These are phyloP conservation scores for Phylloscopus trochilus DNA, from an alignment of 2,113 vertebrate species.

Conservation along the genomic window DNA sequence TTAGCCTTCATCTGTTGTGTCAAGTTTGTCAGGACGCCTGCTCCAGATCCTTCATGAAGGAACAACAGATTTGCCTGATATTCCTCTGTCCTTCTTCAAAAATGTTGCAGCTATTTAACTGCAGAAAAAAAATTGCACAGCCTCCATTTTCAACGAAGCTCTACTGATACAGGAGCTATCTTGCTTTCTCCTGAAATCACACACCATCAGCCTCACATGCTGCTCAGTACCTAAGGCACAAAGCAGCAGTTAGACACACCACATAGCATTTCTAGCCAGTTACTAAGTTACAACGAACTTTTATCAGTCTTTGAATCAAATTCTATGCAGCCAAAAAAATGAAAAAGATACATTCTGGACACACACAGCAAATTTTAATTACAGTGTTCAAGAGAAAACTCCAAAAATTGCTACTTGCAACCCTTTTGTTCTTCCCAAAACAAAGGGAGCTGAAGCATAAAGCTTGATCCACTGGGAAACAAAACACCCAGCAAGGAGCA, in stretches of 20 bases:
- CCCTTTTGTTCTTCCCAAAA: background rate
- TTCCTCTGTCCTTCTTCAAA: background rate
- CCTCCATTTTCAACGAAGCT: background rate
- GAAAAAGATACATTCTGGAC: no score
- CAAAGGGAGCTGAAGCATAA: background rate
- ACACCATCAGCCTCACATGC: background rate
- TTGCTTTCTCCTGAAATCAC: background rate
- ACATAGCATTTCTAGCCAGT: background rate
- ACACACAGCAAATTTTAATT: background rate
- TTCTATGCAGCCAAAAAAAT: background rate
- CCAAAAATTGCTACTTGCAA: background rate
- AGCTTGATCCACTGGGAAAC: background rate
- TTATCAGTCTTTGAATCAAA: background rate
- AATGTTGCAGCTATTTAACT: background rate
- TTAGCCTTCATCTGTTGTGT: background rate
- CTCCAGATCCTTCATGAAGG: background rate
- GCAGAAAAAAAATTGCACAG: background rate
- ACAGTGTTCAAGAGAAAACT: background rate
- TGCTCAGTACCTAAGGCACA: background rate
- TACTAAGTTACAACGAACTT: background rate
- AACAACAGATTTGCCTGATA: background rate
- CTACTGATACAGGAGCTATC: background rate
- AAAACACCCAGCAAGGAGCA: background rate
- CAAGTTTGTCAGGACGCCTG: background rate
- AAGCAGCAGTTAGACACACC: background rate